Evolutionary conservation across 2,888 invertebrate genomes (phyloP), one percentile per base, ranked within the genome.

Genomic region (Cyaniris semiargus): DNA sequence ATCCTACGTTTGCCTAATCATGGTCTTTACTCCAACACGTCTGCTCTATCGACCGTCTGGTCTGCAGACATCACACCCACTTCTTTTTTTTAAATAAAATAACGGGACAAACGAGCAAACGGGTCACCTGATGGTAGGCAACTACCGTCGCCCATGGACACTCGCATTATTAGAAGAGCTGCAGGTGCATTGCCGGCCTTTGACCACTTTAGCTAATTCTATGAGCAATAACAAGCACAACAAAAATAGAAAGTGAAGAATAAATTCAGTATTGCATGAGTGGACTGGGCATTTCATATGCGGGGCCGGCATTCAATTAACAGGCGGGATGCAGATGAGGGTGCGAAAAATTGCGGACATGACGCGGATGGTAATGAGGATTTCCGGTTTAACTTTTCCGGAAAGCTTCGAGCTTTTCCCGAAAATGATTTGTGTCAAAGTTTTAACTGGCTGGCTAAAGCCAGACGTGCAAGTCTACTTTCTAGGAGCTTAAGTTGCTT

Each of bases 251-350:
- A 31, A 1, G 15, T 0, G 6, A 66, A 66, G 27, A 66, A 66
- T 66, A 66, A 23, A 60, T 60, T 66, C 27, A 27, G 27, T 15
- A 23, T 60, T 15, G 72, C 56, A 77, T 44, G 44, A 72, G 8
- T 72, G n/a, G 76, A 77, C 72, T 71, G 76, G 77, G 72, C 78
- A 78, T 79, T 79, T 78, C 78, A 79, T 75, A 81, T 79, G 79
- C 79, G 76, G 79, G 79, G 79, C 79, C 79, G 80, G 79, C 79
- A 78, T 80, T 79, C 80, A 80, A 81, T 80, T 81, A 80, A 80
- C 80, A 76, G 74, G 72, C 76, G 76, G 77, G 79, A 77, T 81
- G 79, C 70, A 79, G 79, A 80, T 78, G 79, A 77, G 44, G 77
- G 79, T 75, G 76, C 80, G 78, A 79, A 79, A 79, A 79, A 77